Conservation (phyloP, 2,113 vertebrate species). For the Cottus gobio region DNA sequence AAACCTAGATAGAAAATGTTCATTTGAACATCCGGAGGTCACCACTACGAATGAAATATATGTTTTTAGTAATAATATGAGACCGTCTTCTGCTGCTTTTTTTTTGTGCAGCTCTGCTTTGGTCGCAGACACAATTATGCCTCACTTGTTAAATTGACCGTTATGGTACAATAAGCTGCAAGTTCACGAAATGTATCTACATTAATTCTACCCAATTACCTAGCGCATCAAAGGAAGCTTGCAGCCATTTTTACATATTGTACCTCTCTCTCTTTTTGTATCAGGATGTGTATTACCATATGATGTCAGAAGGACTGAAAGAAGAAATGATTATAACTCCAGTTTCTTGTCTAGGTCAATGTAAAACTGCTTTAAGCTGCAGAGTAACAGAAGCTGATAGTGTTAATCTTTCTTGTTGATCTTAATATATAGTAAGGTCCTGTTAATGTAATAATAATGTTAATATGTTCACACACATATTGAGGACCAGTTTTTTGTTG, state of each 20-base stretch:
- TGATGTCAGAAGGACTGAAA: not conserved
- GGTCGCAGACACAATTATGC: constrained; percentile 41
- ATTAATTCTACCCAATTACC: constrained; percentile 65
- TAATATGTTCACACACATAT: constrained; percentile 16
- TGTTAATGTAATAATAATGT: constrained; percentile 36
- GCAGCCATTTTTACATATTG: constrained; percentile 14
- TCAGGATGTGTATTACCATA: constrained; percentile 18
- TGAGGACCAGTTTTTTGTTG: constrained; percentile 16
- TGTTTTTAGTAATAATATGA: constrained; percentile 39
- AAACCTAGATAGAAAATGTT: constrained; percentile 32
- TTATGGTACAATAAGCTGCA: constrained; percentile 49
- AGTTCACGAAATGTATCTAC: constrained; percentile 52
- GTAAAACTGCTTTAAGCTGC: constrained; percentile 14
- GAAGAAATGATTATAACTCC: not conserved
- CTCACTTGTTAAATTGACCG: constrained; percentile 60
- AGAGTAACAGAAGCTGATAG: constrained; percentile 16
- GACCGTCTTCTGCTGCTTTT: not conserved
- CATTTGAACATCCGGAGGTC: constrained; percentile 26
- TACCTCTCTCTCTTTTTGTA: constrained; percentile 6
- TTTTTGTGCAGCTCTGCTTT: constrained; percentile 33
- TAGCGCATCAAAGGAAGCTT: constrained; percentile 43
- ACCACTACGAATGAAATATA: constrained; percentile 11
- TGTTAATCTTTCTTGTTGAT: constrained; percentile 45
- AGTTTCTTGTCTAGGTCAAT: constrained; percentile 9
- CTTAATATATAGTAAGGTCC: constrained; percentile 23